phyloP scores from a whole-genome alignment of 2,113 vertebrate genomes.

The Oplegnathus fasciatus region DNA sequence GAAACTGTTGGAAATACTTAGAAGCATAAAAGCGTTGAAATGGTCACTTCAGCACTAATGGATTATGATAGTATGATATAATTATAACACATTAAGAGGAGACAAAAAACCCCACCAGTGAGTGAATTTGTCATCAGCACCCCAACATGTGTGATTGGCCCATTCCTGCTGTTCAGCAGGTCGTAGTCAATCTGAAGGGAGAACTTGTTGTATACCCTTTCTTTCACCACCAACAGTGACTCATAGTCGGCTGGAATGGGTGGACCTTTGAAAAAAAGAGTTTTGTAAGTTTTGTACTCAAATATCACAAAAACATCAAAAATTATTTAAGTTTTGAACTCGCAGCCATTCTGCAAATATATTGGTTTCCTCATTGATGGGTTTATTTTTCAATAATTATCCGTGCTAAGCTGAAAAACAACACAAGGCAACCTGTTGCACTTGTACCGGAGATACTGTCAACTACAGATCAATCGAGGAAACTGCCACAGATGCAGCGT shows the following conservation, averaged over 20 bases:
- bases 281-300: not conserved
- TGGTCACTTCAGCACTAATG: not conserved
- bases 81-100: not conserved
- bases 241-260: constrained; percentile 28
- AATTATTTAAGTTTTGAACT: not conserved
- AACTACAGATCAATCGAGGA: not conserved
- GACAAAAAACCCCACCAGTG: constrained; percentile 50
- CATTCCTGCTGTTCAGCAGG: constrained; percentile 79
- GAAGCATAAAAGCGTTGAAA: too few species aligned
- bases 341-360: not conserved
- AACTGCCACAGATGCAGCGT: not conserved
- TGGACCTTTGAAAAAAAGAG: constrained; percentile 83
- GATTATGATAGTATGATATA: not conserved
- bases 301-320: not conserved
- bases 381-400: not conserved
- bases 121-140: constrained; percentile 83
- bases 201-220: not conserved
- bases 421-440: not conserved
- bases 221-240: fast-evolving
- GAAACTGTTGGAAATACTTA: not conserved
- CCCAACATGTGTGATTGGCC: constrained; percentile 87
- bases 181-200: constrained; percentile 21
- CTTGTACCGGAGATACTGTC: not conserved
- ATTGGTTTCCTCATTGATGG: not conserved
- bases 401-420: not conserved